These are phyloP conservation scores for Uria aalge DNA, from an alignment of 2,113 vertebrate species.

Conservation along the genomic window DNA sequence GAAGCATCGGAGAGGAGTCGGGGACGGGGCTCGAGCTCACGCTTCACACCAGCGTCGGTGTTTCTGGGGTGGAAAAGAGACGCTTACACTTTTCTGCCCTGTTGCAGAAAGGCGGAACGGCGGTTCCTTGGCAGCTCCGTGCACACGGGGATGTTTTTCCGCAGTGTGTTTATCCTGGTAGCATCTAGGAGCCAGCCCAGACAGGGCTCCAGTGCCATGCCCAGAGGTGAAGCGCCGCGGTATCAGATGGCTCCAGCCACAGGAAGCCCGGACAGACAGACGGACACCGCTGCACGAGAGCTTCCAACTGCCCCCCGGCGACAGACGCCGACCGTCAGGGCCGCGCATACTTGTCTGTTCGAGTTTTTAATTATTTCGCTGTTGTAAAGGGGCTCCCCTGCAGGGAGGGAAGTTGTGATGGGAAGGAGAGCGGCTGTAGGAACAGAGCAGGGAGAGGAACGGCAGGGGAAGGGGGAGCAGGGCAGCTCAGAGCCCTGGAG, in stretches of 20 bases:
- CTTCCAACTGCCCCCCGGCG: background rate
- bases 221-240: background rate
- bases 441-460: background rate
- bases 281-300: background rate
- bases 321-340: background rate
- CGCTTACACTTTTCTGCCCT: accelerated
- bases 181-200: background rate
- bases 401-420: background rate
- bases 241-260: background rate
- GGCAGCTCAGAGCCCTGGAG: background rate
- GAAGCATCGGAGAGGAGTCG: background rate
- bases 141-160: accelerated
- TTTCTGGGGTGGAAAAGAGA: background rate
- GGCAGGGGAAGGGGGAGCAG: background rate
- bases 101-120: accelerated
- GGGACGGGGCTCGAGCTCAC: accelerated
- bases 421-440: background rate
- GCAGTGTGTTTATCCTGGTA: accelerated
- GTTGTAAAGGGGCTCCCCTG: background rate
- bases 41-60: accelerated
- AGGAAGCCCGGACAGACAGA: background rate
- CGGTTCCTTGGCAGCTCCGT: accelerated
- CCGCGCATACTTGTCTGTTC: background rate
- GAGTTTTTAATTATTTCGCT: background rate
- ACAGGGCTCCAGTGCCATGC: accelerated